These are phyloP conservation scores for Patagioenas fasciata DNA, from an alignment of 2,113 vertebrate species.

Conservation along the genomic window DNA sequence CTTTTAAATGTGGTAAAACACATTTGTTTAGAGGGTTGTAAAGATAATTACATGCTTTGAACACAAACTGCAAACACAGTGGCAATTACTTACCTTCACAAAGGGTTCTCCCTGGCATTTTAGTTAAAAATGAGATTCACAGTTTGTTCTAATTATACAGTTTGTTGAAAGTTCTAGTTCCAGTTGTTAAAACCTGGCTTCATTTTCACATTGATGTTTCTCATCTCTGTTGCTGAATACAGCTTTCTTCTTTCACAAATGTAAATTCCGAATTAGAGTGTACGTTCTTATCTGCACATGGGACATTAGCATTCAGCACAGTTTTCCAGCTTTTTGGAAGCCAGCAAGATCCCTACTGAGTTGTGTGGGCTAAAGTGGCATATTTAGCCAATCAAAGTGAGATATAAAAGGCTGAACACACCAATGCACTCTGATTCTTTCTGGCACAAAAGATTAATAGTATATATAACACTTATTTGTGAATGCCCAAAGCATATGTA, in stretches of 20 bases:
- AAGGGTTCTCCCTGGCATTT: not conserved
- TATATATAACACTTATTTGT: not conserved
- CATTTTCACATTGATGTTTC: not conserved
- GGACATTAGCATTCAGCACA: not conserved
- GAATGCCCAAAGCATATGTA: not conserved
- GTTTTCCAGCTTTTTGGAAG: slow-evolving; percentile 3
- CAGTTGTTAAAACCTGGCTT: not conserved
- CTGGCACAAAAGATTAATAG: not conserved
- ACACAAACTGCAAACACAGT: slow-evolving; percentile 11
- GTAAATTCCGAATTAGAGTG: slow-evolving; percentile 20
- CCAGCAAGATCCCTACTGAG: not conserved
- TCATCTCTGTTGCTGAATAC: not conserved
- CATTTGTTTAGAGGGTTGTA: not conserved
- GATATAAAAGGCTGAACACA: not conserved
- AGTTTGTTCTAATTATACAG: not conserved
- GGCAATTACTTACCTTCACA: slow-evolving; percentile 39
- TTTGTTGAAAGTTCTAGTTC: not conserved
- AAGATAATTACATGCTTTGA: slow-evolving; percentile 51
- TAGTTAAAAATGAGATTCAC: not conserved
- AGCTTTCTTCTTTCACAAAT: not conserved
- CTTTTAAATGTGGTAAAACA: not conserved
- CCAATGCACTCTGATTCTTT: not conserved
- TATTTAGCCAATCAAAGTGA: not conserved
- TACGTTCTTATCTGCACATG: not conserved
- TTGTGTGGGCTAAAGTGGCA: not conserved